Evolutionary conservation across 1,140 invertebrate genomes (phyloP).

Genomic region (Elysia chlorotica): DNA sequence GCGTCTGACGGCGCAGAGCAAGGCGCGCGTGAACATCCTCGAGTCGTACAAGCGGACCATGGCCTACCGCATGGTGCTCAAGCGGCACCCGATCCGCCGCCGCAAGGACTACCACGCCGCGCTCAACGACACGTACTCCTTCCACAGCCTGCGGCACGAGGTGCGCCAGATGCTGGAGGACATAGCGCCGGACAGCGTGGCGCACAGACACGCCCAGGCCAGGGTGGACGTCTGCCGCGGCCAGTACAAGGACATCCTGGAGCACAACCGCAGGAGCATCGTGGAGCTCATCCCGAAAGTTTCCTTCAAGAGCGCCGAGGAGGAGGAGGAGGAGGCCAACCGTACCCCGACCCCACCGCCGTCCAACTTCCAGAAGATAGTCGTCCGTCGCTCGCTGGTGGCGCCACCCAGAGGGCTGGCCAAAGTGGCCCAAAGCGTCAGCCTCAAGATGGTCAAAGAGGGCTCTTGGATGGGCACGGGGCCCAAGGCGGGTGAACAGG

Average conservation of each 20-base stretch:
- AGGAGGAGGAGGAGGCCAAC: not conserved
- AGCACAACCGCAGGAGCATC: constrained; percentile 1
- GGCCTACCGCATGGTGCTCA: constrained; percentile 32
- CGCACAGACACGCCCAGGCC: constrained; percentile 20
- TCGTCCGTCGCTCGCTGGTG: not conserved
- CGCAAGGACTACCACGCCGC: constrained; percentile 24
- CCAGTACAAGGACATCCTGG: not conserved
- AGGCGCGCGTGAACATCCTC: constrained; percentile 7
- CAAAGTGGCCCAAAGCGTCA: constrained; percentile 12
- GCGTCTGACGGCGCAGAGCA: not conserved
- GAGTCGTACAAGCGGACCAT: constrained; percentile 17
- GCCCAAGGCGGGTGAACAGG: too few relatives aligned
- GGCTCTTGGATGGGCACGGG: constrained; percentile 13
- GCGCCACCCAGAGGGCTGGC: constrained; percentile 9
- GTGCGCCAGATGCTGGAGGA: constrained; percentile 27
- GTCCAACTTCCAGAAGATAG: not conserved
- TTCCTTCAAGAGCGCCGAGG: not conserved
- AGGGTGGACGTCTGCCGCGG: not conserved
- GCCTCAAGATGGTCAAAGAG: constrained; percentile 21
- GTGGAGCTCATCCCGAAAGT: constrained; percentile 8
- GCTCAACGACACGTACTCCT: constrained; percentile 29
- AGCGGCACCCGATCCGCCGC: constrained; percentile 23
- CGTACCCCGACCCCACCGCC: not conserved
- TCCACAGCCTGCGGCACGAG: constrained; percentile 27
- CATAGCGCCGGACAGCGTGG: constrained; percentile 25